Evolutionary conservation across 2,113 vertebrate species (phyloP), one percentile per base, ranked within the genome.

Genomic region (Oxygymnocypris stewartii): DNA sequence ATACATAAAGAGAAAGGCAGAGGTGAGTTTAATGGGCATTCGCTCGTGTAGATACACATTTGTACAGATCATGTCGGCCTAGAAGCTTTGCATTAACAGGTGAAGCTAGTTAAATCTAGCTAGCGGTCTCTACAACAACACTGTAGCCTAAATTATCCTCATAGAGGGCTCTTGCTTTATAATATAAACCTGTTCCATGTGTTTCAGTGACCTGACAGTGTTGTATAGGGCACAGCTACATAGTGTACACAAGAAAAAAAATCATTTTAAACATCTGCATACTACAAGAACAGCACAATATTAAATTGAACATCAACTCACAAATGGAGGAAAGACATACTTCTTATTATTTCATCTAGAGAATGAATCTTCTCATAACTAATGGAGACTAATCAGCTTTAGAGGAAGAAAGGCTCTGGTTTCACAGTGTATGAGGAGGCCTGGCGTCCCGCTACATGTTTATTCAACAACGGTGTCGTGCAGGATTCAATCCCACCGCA

Each of bases 91-190:
- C 84, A 88, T 91, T 28, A 79, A 85, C 87, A 91, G 87, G 89
- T 90, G 79, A 88, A 91, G 94, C 93, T 94, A 94, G 93, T 88
- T 93, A 91, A 93, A 94, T 93, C 92, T 92, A 94, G 92, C 93
- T 91, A 88, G 87, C 85, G 71, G 63, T 88, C 88, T 88, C 84
- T 92, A 91, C 74, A 88, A 73, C 91, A 92, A 92, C 92, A 93
- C 91, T 87, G 90, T 86, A 91, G 90, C 90, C 91, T 92, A 89
- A 77, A 89, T 83, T 90, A 88, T 90, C 94, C 94, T 94, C 94
- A 95, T 90, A 92, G 94, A 94, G 94, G 93, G 88, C 67, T 84
- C 88, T 87, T 47, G 85, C 90, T 91, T 89, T 89, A 90, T 81
- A 91, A 89, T 87, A 92, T 91, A 88, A 90, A 91, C 54, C 89